Evolutionary conservation across 2,888 invertebrate genomes (phyloP), one percentile per base, ranked within the genome.

Genomic region (Brenthis hecate): DNA sequence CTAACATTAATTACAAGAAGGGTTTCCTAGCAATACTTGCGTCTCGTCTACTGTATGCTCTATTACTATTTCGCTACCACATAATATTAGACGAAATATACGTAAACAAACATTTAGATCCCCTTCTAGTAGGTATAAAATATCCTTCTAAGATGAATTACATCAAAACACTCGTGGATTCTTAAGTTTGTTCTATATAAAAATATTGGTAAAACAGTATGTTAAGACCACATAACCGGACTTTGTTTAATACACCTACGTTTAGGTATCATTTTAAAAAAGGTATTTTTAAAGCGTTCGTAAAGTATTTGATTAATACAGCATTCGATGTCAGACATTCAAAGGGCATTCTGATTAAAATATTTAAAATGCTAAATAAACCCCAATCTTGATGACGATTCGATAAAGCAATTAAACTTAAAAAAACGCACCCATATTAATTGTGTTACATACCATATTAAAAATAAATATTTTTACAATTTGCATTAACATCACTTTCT

Each of bases 1-100:
- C 85, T 84, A 82, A 82, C 70, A 78, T 76, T 78, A 85, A 83
- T 83, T 80, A 77, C 80, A 79, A 77, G 73, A 77, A 82, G 84
- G 83, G 86, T 84, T 83, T 81, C 77, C 78, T 69, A 62, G 79
- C 75, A 75, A 76, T 80, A 62, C 36, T 43, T 43, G 48, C 78
- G 76, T 78, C 72, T 77, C 75, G 86, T 87, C 86, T 86, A 81
- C 82, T 78, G 73, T 32, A 71, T 69, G 65, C 73, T 75, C 74
- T 75, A 78, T 77, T 74, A 73, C 64, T 56, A 23, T 62, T 58
- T 58, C 48, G 62, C 66, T 66, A 66, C 66, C n/a, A 32, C 53
- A 58, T 61, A 63, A 36, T 43, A 56, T n/a, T 60, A 50, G n/a
- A 13, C 32, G n/a, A 32, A 50, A 48, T 14, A 66, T 56, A 43